Base-by-base conservation (phyloP, 2,113 vertebrate species). In the Anhinga rufa region DNA sequence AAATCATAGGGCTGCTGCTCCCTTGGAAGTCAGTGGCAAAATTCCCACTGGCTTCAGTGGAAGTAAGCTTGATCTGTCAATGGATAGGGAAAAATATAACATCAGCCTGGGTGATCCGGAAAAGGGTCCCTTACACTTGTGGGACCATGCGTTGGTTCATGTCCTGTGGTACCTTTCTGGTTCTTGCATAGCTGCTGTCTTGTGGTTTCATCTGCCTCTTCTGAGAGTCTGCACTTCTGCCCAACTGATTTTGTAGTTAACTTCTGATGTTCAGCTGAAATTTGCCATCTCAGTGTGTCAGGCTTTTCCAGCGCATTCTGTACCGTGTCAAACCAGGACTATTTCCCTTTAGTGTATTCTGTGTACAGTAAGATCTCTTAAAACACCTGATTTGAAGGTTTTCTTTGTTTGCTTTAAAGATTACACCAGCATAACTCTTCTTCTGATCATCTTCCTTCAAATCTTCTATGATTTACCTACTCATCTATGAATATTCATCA, bases 21-120 rank as follows among this genome's bases (percentile, higher is more conserved):
- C 80, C 40, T 92, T 90, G 79, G 82, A 95, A 94, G 79, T 58
- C 86, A 78, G 52, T 92, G 89, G 82, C 80, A 96, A 93, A 89
- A 72, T 77, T 97, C 89, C 92, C 85, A 66, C 46, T 82, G 76
- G 44, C 82, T 89, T 96, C 78, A 75, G 51, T 2, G 13, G 85
- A 79, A 82, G 62, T 54, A 57, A 81, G 36, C 26, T 69, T 78
- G 42, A 26, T n/a, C 70, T 80, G 10, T 75, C 85, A 61, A 14
- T 31, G 55, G 21, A n/a, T 26, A 55, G 61, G 28, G 20, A 68
- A 80, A 88, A 87, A 66, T 25, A 48, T 9, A 69, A 40, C 49
- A 61, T 58, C 87, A 66, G 10, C 42, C 38, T 86, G 69, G 60
- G 77, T 76, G 92, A 94, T 84, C 79, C 54, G 78, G 70, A 57